Evolutionary conservation across 2,797 vertebrate genomes (phyloP), one percentile per base, ranked within the genome.

Genomic region (Simalia tracyae): DNA sequence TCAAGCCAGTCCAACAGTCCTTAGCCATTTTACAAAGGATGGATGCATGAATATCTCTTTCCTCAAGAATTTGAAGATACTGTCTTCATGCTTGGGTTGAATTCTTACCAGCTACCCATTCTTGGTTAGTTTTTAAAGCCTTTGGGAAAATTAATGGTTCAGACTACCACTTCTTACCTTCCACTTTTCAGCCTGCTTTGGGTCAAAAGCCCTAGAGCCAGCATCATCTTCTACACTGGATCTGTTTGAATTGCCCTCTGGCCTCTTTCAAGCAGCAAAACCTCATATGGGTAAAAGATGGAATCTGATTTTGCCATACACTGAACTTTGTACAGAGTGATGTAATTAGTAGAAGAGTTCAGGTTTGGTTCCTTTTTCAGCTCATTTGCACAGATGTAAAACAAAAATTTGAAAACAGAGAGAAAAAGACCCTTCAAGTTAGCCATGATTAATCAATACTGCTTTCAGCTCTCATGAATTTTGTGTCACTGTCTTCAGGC

Each of bases 381-480:
- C 89, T 92, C 92, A 92, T 92, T 92, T 92, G 92, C 92, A 90
- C 92, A 90, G 59, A 88, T 12, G 31, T 64, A 14, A 90, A 86
- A 86, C 91, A 76, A 26, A 50, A 87, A 63, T 26, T 24, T 24
- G 26, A 46, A 89, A 64, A 95, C 92, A 95, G 50, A 31, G 92
- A 94, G 93, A 93, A 93, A 93, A 93, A 96, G 96, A 95, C 96
- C 96, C 89, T 95, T 64, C 90, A 0, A 42, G 97, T 97, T 96
- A 96, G 97, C 96, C 93, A 88, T 86, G 66, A 12, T 95, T 96
- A 96, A 97, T 96, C 96, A 95, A 96, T 97, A 96, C 96, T 97
- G 97, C 97, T 98, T 97, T 96, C 96, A 96, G 97, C 96, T 97
- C 96, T 97, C 86, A 96, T 97, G 97, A 96, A 96, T 97, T 46